Conservation (phyloP, 2,888 invertebrate species). For the Parochlus steinenii region DNA sequence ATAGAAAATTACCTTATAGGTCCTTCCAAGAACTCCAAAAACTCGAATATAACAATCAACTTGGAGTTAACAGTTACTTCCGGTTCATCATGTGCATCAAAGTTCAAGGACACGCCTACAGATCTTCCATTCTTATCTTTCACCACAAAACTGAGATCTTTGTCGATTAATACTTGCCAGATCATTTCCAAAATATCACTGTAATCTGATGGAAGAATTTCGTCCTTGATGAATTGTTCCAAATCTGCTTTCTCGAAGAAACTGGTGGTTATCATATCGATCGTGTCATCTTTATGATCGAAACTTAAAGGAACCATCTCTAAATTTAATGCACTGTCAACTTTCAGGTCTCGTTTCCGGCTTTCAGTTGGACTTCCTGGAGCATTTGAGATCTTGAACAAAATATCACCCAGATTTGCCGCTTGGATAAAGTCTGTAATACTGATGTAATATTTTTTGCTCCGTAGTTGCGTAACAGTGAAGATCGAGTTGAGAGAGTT, state of each 20-base stretch:
- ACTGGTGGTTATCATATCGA: constrained; percentile 65
- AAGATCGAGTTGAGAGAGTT: constrained; percentile 75
- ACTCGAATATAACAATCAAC: constrained; percentile 54
- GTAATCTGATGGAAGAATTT: constrained; percentile 51
- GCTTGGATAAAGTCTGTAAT: constrained; percentile 68
- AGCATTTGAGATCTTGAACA: constrained; percentile 31
- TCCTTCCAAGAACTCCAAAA: constrained; percentile 59
- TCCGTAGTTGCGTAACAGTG: constrained; percentile 58
- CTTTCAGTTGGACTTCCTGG: constrained; percentile 33
- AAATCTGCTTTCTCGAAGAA: constrained; percentile 76
- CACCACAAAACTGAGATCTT: constrained; percentile 56
- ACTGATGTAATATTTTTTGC: constrained; percentile 63
- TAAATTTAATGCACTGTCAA: constrained; percentile 19
- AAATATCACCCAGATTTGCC: constrained; percentile 47
- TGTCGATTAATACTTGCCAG: constrained; percentile 52
- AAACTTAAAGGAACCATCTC: constrained; percentile 22
- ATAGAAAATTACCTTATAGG: constrained; percentile 40
- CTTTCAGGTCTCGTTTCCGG: not conserved
- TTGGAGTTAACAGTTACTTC: constrained; percentile 51
- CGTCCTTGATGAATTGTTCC: constrained; percentile 59
- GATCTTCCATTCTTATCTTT: constrained; percentile 35
- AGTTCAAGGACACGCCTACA: constrained; percentile 60
- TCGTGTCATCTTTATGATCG: constrained; percentile 47
- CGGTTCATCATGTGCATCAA: constrained; percentile 68
- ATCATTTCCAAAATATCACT: constrained; percentile 45